These are phyloP conservation scores for Acropora tenuis DNA, from an alignment of 64 coral and sea anemone genomes.

Conservation along the genomic window DNA sequence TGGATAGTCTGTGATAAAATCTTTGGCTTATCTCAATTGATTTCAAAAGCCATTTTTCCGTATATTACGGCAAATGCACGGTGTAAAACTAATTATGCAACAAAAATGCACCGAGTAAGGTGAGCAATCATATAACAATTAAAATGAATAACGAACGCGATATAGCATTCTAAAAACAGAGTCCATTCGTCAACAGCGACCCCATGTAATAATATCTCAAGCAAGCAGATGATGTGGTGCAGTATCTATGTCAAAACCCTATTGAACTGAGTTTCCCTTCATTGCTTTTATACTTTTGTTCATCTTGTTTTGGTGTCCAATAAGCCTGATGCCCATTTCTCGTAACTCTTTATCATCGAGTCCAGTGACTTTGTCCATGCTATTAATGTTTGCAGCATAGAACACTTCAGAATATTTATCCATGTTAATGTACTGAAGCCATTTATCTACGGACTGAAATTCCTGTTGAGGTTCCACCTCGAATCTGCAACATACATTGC, in stretches of 20 bases:
- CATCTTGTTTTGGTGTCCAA: slow-evolving; percentile 97
- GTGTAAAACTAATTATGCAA: no score
- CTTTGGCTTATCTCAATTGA: no score
- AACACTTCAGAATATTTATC: slow-evolving; percentile 70
- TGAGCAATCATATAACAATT: no score
- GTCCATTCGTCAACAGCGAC: no score
- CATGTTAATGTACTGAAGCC: slow-evolving; percentile 90
- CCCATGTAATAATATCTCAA: no score
- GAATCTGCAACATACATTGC: slow-evolving; percentile 20
- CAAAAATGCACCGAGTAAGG: no score
- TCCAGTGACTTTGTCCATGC: slow-evolving; percentile 57
- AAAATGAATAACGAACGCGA: no score
- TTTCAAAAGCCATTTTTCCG: no score
- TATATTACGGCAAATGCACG: no score
- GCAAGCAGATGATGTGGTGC: background rate
- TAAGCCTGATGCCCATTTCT: slow-evolving; percentile 76
- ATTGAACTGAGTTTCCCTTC: slow-evolving; percentile 60
- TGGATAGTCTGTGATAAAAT: no score
- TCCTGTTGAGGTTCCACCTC: slow-evolving; percentile 12
- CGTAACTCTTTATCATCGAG: slow-evolving; percentile 71
- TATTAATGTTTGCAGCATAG: slow-evolving; percentile 44
- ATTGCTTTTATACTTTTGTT: slow-evolving; percentile 91
- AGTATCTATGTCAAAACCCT: background rate
- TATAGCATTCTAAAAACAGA: no score
- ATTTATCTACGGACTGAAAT: slow-evolving; percentile 70